A percentile compares a stretch with the other conserved stretches of the same genome.
These are phyloP conservation scores for Shargacucullia verbasci DNA, from an alignment of 2,888 invertebrate genomes.

Conservation along the genomic window DNA sequence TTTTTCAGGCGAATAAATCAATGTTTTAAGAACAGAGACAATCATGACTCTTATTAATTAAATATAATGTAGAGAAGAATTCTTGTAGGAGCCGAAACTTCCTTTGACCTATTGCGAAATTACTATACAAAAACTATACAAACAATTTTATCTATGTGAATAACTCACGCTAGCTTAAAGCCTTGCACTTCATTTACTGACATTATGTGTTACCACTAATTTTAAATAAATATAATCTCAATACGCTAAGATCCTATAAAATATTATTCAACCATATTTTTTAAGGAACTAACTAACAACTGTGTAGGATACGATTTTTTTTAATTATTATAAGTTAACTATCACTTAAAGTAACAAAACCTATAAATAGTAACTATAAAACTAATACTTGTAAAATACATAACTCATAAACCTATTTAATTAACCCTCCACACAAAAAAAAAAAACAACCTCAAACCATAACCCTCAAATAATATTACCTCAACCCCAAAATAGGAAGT, in stretches of 20 bases:
- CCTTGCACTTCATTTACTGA: constrained; percentile 60
- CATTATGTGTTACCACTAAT: constrained; percentile 18
- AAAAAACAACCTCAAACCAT: constrained; percentile 8
- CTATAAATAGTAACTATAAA: constrained; percentile 20
- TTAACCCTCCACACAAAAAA: no score
- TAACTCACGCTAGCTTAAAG: constrained; percentile 65
- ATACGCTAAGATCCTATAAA: constrained; percentile 38
- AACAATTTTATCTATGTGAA: constrained; percentile 18
- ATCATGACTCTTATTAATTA: no score
- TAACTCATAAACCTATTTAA: no score
- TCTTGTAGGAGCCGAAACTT: constrained; percentile 46
- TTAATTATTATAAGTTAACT: constrained; percentile 22
- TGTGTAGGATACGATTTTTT: not conserved
- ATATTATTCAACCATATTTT: not conserved
- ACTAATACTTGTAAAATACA: constrained; percentile 15
- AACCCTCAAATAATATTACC: constrained; percentile 18
- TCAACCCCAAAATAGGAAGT: constrained; percentile 88
- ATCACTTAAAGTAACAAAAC: no score
- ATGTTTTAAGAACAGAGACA: no score
- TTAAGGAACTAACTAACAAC: constrained; percentile 21
- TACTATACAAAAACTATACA: constrained; percentile 2
- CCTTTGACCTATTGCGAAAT: constrained; percentile 5
- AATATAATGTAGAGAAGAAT: no score
- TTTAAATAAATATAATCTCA: constrained; percentile 2
- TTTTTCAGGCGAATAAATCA: no score